phyloP scores from a whole-genome alignment of 1,140 invertebrate species.

The Asobara japonica region DNA sequence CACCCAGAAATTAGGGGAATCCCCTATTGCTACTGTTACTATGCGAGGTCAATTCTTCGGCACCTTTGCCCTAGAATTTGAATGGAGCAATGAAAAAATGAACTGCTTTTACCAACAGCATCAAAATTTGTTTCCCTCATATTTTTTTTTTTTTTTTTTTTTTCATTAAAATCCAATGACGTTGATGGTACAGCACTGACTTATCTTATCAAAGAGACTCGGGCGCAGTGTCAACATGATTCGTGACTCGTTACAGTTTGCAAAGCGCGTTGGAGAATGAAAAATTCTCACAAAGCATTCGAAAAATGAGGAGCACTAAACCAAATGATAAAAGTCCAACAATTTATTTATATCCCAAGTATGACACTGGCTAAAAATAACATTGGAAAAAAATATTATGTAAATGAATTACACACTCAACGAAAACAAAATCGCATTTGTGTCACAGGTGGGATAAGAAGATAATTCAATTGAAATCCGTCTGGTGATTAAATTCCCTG shows the following conservation, averaged over 20 bases:
- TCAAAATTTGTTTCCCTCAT: neutral
- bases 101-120: neutral
- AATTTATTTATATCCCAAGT: neutral
- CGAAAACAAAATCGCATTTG: neutral
- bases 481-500: neutral
- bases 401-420: neutral
- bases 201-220: constrained; percentile 13
- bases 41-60: no score
- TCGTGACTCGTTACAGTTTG: constrained; percentile 10
- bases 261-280: neutral
- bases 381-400: neutral
- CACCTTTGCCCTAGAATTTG: no score
- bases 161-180: constrained; percentile 4
- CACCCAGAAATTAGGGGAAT: no score
- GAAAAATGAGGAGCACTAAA: neutral
- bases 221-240: constrained; percentile 14
- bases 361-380: neutral
- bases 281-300: constrained; percentile 4
- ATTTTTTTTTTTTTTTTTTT: neutral
- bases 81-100: neutral
- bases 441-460: constrained; percentile 8
- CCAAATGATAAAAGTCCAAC: neutral
- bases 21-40: no score
- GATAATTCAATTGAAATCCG: neutral
- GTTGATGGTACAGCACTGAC: constrained; percentile 3